Evolutionary conservation across 1,140 invertebrate species (phyloP), one percentile per base, ranked within the genome.

Genomic region (Apocrypta bakeri): DNA sequence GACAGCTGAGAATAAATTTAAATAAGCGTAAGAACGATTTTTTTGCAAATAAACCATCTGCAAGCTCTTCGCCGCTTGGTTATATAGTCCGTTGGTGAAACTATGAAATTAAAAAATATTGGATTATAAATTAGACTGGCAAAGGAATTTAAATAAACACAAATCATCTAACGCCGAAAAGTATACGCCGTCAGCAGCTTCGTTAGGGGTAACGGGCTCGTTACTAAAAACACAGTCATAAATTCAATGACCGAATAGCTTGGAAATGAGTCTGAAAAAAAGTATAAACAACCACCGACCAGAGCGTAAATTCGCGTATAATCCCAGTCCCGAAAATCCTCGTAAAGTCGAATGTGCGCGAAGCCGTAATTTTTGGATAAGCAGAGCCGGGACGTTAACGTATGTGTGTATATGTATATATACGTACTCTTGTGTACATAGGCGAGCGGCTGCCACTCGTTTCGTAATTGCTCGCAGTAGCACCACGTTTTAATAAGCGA

Each of bases 401-500:
- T 21, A 6, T 56, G 17, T 56, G 17, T 56, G n/a, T 56, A 56
- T 17, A 4, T 17, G 2, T 21, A n/a, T 6, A 6, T 56, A 48
- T 17, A 56, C 48, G 33, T 21, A 21, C 48, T 56, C 21, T 21
- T 6, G 0, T 56, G 48, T 25, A 37, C 61, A 61, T 37, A 42
- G 21, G 61, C 76, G 63, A 68, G 42, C 63, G 21, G 25, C 75
- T 29, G 33, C 63, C 24, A 25, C 63, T 68, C 69, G 56, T 68
- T 25, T 40, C 68, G 79, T 81, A 81, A 77, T 84, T 80, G 79
- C 74, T 84, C 66, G 48, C 48, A 66, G 69, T 63, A 76, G 76
- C 48, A 17, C 61, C 72, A 48, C 71, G 80, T 84, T 84, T 84
- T 84, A 84, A 84, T 84, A 84, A 84, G 83, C 80, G 85, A 37